phyloP scores from a whole-genome alignment of 2,888 invertebrate genomes.

The Carcina quercana region DNA sequence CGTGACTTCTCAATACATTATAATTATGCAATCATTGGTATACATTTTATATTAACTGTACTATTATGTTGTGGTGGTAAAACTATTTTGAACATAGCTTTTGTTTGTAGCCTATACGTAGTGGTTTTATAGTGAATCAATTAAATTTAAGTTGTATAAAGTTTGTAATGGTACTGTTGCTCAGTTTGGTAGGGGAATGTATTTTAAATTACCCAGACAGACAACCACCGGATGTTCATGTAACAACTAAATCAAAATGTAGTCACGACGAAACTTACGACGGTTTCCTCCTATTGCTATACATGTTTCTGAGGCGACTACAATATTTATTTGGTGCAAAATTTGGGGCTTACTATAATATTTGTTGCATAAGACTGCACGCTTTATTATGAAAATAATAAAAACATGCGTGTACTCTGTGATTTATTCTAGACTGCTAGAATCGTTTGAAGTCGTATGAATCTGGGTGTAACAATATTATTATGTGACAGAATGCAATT shows the following conservation, averaged over 20 bases:
- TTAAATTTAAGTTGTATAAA: conserved; percentile 56
- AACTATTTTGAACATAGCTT: conserved; percentile 31
- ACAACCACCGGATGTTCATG: too few relatives aligned
- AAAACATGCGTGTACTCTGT: conserved; percentile 35
- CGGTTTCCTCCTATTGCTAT: too few relatives aligned
- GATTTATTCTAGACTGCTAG: conserved; percentile 50
- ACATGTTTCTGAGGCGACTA: too few relatives aligned
- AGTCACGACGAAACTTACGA: too few relatives aligned
- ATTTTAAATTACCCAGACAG: conserved; percentile 25
- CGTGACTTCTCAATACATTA: too few relatives aligned
- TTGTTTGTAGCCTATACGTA: conserved; percentile 44
- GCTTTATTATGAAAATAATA: conserved; percentile 6
- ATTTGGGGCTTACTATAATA: conserved; percentile 3
- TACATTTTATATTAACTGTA: too few relatives aligned
- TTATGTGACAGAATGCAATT: conserved; percentile 64
- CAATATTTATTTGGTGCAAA: conserved; percentile 6
- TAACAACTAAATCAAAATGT: too few relatives aligned
- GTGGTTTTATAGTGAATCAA: conserved; percentile 46
- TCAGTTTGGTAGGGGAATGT: conserved; percentile 31
- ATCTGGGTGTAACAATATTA: conserved; percentile 60
- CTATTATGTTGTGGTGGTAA: conserved; percentile 37
- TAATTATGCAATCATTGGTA: too few relatives aligned
- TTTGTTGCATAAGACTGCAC: conserved; percentile 3
- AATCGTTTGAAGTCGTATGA: conserved; percentile 48
- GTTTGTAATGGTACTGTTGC: conserved; percentile 44